Conservation (phyloP, 2,113 vertebrate genomes). For the Dasyurus viverrinus region DNA sequence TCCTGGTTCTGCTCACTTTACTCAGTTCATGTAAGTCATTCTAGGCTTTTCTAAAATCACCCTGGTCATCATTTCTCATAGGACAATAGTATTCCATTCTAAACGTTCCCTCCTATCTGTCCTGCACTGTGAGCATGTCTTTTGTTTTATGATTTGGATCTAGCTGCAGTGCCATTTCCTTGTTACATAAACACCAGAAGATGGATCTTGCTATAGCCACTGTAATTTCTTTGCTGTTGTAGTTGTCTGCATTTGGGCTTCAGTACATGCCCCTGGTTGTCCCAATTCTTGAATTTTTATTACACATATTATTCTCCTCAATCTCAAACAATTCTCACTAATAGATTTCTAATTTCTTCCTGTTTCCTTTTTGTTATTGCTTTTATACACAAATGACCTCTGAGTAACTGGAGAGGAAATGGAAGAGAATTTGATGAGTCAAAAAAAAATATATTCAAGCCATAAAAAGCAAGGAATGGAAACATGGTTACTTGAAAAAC, state of each 20-base stretch:
- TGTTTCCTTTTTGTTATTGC: constrained; percentile 70
- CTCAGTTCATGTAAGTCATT: too few species aligned
- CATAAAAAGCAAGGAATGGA: not conserved
- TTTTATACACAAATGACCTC: constrained; percentile 39
- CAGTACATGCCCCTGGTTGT: not conserved
- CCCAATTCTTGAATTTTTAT: not conserved
- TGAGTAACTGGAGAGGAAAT: not conserved
- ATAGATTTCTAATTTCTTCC: constrained; percentile 69
- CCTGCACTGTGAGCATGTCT: not conserved
- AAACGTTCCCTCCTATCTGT: not conserved
- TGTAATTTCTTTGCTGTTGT: not conserved
- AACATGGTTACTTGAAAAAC: not conserved
- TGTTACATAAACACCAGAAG: not conserved
- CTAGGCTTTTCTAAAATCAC: too few species aligned
- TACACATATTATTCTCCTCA: not conserved
- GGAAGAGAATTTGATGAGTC: not conserved
- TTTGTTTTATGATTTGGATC: not conserved
- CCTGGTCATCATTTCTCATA: too few species aligned
- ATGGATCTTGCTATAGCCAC: not conserved
- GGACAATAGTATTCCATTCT: not conserved
- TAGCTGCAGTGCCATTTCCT: not conserved
- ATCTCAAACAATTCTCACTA: constrained; percentile 66
- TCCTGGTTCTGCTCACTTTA: too few species aligned
- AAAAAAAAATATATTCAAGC: not conserved
- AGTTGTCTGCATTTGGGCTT: not conserved